Evolutionary conservation across 2,888 invertebrate species (phyloP), one percentile per base, ranked within the genome.

Genomic region (Cetonia aurata): DNA sequence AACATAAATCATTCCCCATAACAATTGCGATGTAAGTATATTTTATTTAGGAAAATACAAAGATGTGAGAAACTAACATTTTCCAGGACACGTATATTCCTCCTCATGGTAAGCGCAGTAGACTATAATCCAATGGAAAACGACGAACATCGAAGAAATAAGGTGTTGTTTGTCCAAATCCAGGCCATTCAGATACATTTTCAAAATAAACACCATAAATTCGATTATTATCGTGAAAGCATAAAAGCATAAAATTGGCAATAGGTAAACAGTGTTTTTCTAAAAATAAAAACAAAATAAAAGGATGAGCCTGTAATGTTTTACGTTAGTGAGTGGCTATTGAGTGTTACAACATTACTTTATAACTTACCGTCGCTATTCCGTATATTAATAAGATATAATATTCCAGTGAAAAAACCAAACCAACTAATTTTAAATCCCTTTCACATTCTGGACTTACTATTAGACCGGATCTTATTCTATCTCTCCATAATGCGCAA

Each of bases 81-180:
- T 56, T n/a, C 46, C 67, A 41, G 19, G 15, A 31, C 48, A 56
- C 17, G 42, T 25, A 13, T 67, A 56, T 25, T 57, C 69, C 33
- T 69, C 69, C 33, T 78, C 78, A 50, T 78, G 77, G 72, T 82
- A 83, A 13, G 80, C 77, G 74, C 84, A 83, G 73, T 82, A 82
- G 8, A 83, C 81, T 33, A 79, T 74, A 55, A 81, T 72, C 83
- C 83, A 84, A 70, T 84, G 84, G 71, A 81, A 83, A 12, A 82
- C 73, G 72, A 83, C 77, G 68, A 83, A 81, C 73, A 81, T 79
- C 1, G 81, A 76, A 74, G 80, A 79, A 10, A 81, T 62, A 6
- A 83, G 70, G 17, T 78, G 76, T 19, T 78, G 77, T 71, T 82
- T 83, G 53, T 76, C 77, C 56, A 80, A 76, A 69, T 78, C 77